Evolutionary conservation across 2,888 invertebrate genomes (phyloP).

Genomic region (Xanthia togata): DNA sequence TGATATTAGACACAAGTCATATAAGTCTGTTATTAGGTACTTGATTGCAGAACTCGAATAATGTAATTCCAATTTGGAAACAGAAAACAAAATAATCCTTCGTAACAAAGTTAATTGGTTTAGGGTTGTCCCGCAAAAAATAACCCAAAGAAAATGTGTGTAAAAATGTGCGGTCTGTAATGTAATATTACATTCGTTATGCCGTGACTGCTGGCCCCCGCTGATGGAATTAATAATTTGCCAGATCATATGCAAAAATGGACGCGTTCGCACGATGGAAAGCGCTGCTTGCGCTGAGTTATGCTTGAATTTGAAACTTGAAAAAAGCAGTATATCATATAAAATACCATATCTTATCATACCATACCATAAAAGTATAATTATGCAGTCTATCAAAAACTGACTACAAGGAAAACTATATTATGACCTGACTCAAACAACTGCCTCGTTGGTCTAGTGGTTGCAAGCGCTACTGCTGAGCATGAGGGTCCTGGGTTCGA

Average conservation of each 20-base stretch:
- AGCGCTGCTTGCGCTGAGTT: not conserved
- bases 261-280: conserved; percentile 8
- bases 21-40: too few species aligned
- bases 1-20: too few species aligned
- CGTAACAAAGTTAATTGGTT: conserved; percentile 54
- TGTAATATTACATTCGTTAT: conserved; percentile 65
- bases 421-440: too few species aligned
- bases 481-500: too few species aligned
- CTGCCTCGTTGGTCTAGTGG: too few species aligned
- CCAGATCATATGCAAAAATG: conserved; percentile 68
- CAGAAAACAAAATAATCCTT: conserved; percentile 46
- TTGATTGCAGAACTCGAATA: not conserved
- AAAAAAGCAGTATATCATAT: conserved; percentile 2
- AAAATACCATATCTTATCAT: too few species aligned
- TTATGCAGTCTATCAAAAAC: not conserved
- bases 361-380: not conserved
- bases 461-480: too few species aligned
- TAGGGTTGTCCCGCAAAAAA: conserved; percentile 40
- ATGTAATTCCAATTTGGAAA: conserved; percentile 28
- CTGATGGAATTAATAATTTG: conserved; percentile 74
- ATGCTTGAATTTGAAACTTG: conserved; percentile 8
- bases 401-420: not conserved
- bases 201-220: conserved; percentile 60
- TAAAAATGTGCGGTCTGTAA: conserved; percentile 40
- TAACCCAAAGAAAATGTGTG: conserved; percentile 21